These are phyloP conservation scores for Procambarus virginalis DNA, from an alignment of 1,140 invertebrate species.

Conservation along the genomic window DNA sequence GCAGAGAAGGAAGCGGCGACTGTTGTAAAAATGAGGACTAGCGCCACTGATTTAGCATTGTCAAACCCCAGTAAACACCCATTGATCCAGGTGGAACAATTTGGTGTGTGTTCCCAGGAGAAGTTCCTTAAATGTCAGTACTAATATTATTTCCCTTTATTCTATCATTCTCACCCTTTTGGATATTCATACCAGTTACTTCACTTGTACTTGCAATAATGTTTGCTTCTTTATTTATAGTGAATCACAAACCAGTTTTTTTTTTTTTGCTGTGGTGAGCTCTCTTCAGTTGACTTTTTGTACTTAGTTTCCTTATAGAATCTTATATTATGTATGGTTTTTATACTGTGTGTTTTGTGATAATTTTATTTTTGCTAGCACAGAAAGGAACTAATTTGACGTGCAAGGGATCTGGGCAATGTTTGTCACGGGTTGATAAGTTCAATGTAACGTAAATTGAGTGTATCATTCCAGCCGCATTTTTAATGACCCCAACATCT, in stretches of 20 bases:
- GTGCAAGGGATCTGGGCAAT: slow-evolving; percentile 7
- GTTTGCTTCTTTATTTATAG: background rate
- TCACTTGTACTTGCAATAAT: background rate
- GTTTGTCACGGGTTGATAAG: background rate
- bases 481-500: background rate
- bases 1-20: slow-evolving; percentile 70
- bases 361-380: background rate
- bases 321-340: background rate
- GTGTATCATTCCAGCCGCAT: slow-evolving; percentile 8
- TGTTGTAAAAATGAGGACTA: slow-evolving; percentile 54
- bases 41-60: slow-evolving; percentile 7
- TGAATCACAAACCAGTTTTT: background rate
- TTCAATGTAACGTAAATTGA: background rate
- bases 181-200: background rate
- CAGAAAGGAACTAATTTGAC: background rate
- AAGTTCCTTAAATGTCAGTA: slow-evolving; percentile 21
- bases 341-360: background rate
- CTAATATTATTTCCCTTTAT: slow-evolving; percentile 3
- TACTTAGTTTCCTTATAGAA: slow-evolving; percentile 41
- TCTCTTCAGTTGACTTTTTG: slow-evolving; percentile 40
- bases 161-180: background rate
- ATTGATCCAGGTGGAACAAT: slow-evolving; percentile 21
- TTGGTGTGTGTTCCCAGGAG: slow-evolving; percentile 30
- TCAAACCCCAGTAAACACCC: slow-evolving; percentile 35
- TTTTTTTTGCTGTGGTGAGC: slow-evolving; percentile 12